Evolutionary conservation across 2,113 vertebrate genomes (phyloP), one percentile per base, ranked within the genome.

Genomic region (Donacobius atricapilla): DNA sequence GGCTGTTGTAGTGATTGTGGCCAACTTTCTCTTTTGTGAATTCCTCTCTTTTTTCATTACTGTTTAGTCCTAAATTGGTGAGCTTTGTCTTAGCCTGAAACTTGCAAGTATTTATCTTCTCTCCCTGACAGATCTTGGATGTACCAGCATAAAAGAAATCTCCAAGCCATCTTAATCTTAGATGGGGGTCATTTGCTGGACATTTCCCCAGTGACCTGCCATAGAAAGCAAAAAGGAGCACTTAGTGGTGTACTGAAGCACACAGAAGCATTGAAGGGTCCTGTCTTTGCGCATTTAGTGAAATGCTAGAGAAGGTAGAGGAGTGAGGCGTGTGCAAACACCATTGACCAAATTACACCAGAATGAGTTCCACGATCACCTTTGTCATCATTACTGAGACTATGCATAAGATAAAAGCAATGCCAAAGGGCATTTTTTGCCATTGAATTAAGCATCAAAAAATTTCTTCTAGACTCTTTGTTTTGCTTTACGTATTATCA

Each of bases 31-130:
- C 31, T 77, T 91, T 68, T 68, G 40, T 68, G 70, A 94, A 94
- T 77, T 93, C 40, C 13, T 53, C 53, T 54, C 4, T 33, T 93
- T 94, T 87, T 85, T 54, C 64, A 68, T 89, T 76, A 77, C 28
- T 77, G 21, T 77, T 73, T n/a, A 53, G 16, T 57, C 56, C 17
- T 64, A 40, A 82, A 84, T 89, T 86, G 87, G 64, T 64, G 28
- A 90, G 45, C 44, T 95, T 89, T 89, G 35, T 93, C 73, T 53
- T 50, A 82, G 78, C 11, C 53, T 83, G 89, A 80, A 86, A 81
- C 88, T 47, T 47, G n/a, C 69, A 94, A 94, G 39, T 37, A 51
- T 78, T 91, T 85, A 22, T 89, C 69, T 72, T 87, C 63, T 81
- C 7, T 89, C 42, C 31, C 31, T 64, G 73, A 28, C 9, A 3